These are phyloP conservation scores for Philonicus albiceps DNA, from an alignment of 2,888 invertebrate genomes.

Conservation along the genomic window DNA sequence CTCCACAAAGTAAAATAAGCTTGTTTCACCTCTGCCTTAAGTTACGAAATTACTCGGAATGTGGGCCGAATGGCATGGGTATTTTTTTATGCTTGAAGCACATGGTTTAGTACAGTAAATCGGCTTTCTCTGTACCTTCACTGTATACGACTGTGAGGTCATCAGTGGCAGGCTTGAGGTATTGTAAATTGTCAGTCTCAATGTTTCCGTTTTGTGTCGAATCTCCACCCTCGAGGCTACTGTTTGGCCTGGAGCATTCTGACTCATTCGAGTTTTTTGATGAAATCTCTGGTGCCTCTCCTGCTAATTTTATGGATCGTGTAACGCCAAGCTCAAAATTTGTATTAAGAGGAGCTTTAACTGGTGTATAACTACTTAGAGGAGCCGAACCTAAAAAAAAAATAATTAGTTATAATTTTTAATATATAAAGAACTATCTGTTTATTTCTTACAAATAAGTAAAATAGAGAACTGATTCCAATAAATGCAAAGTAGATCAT, in stretches of 20 bases:
- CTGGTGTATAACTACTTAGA: slow-evolving; percentile 84
- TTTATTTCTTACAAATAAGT: neutral
- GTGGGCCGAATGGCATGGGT: neutral
- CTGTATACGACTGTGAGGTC: slow-evolving; percentile 62
- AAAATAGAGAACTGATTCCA: neutral
- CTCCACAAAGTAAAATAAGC: neutral
- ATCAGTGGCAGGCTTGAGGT: slow-evolving; percentile 59
- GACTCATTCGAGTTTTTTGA: slow-evolving; percentile 30
- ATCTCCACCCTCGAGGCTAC: neutral
- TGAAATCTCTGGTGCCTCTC: neutral
- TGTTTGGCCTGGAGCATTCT: neutral
- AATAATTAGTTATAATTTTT: neutral
- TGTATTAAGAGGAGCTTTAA: slow-evolving; percentile 72
- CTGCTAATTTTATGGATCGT: slow-evolving; percentile 59
- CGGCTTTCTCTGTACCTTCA: slow-evolving; percentile 62
- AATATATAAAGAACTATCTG: neutral
- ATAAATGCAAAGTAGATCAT: neutral
- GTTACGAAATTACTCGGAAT: neutral
- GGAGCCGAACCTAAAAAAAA: slow-evolving; percentile 68
- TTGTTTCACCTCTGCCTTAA: neutral
- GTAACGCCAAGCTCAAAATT: slow-evolving; percentile 83
- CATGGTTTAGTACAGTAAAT: slow-evolving; percentile 59
- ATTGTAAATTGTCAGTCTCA: slow-evolving; percentile 55
- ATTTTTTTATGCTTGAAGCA: neutral
- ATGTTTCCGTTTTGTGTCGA: slow-evolving; percentile 34